Conservation (phyloP, 2,113 vertebrate genomes). For the Poeciliopsis occidentalis region DNA sequence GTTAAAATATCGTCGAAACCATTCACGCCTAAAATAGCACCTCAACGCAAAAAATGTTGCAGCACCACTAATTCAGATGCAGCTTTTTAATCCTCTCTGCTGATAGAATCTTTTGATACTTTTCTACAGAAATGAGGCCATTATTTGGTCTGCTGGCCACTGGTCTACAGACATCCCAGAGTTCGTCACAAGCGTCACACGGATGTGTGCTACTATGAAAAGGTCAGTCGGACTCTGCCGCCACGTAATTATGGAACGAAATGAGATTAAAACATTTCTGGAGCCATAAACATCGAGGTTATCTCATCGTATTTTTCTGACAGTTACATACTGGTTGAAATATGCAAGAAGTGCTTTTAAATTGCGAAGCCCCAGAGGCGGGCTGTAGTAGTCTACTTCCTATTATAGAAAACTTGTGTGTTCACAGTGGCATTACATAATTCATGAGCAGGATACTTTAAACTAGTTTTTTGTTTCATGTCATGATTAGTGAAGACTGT, state of each 20-base stretch:
- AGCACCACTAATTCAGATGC: too few species aligned
- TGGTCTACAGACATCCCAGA: not conserved
- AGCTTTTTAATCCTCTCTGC: too few species aligned
- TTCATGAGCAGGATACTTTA: conserved; percentile 27
- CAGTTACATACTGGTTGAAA: conserved; percentile 32
- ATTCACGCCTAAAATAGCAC: too few species aligned
- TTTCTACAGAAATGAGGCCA: too few species aligned
- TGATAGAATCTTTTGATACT: too few species aligned
- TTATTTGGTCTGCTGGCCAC: too few species aligned
- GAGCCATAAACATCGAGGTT: conserved; percentile 21
- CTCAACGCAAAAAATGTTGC: too few species aligned
- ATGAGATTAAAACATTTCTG: conserved; percentile 16
- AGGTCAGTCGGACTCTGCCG: not conserved
- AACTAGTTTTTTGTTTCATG: conserved; percentile 44
- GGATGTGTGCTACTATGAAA: not conserved
- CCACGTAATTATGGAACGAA: conserved; percentile 16
- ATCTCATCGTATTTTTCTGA: conserved; percentile 30
- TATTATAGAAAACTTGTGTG: conserved; percentile 48
- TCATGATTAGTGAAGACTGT: conserved; percentile 12
- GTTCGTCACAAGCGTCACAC: not conserved
- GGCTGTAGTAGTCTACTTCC: conserved; percentile 30
- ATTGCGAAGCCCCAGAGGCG: conserved; percentile 24
- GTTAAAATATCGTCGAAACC: too few species aligned
- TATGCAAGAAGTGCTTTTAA: conserved; percentile 26
- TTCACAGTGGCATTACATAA: conserved; percentile 28